Base-by-base conservation (phyloP, 2,888 invertebrate species). In the Cataglyphis altisquamis region DNA sequence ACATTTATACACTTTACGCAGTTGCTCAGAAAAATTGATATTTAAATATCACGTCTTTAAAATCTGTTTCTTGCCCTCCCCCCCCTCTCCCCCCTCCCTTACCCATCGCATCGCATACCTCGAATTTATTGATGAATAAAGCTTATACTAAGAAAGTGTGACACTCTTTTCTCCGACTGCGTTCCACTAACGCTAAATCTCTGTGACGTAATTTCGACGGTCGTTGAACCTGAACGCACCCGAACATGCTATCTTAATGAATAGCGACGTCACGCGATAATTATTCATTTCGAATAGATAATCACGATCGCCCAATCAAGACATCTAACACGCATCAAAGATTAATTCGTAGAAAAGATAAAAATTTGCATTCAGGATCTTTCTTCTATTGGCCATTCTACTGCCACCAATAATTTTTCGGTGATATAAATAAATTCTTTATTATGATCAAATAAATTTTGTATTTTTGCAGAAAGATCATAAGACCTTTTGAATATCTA, bases 221-320 rank as follows among this genome's bases (percentile, higher is more conserved):
- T 93, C 93, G 89, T 91, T 91, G 91, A 92, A 92, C 93, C 86
- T 85, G 78, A 89, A 91, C 87, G 87, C 32, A 39, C 84, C 82
- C 88, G 82, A 52, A 25, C 25, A 66, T 25, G 21, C 32, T 52
- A 67, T 64, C 64, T 75, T 45, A 18, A 74, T 21, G 29, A 8
- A 15, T 66, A 81, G 85, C 73, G 73, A 74, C 80, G 82, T 81
- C 82, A 68, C 70, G 75, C 84, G 84, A 88, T 90, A 91, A 91
- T 92, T 91, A 91, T 92, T 89, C 88, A 90, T 90, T 87, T 84
- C 84, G 70, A 68, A 84, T 86, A 89, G 88, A 87, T 60, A 39
- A 70, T 78, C 32, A 39, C 55, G 8, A 70, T 6, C 5, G 15
- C 21, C 21, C 3, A 25, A 25, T 25, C 25, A 18, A 67, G 21